Evolutionary conservation across 2,113 vertebrate genomes (phyloP), one percentile per base, ranked within the genome.

Genomic region (Crotalus horridus): DNA sequence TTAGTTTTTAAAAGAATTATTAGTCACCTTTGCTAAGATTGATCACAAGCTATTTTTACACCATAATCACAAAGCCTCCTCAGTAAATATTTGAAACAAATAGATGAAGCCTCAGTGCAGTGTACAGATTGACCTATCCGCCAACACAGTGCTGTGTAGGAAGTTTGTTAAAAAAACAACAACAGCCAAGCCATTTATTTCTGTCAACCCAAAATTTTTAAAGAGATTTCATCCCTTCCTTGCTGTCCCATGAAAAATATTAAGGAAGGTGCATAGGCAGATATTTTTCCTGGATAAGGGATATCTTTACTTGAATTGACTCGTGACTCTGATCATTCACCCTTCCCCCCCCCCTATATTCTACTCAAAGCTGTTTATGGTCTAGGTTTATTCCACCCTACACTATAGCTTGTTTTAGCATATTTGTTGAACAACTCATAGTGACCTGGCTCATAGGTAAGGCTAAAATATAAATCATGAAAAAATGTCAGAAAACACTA

Each of bases 91-190:
- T 94, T 90, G 1, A 86, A 29, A 54, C 6, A 87, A 55, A 85
- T 91, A 55, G 85, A 39, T 48, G 92, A 95, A 91, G 92, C 92
- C 90, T 51, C 21, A 94, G 48, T 90, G 86, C 53, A 61, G 90
- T 58, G 43, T 6, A 20, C 1, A 39, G 93, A 59, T 46, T 95
- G 95, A 51, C 58, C 93, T 13, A 69, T 85, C 33, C 9, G 20
- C 74, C 74, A 81, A 43, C 1, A 0, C 74, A 43, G 9, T 43
- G 33, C 17, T 10, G 20, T 43, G 74, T 43, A 43, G 74, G 33
- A 81, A 43, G 33, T 23, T 7, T 81, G 33, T 21, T 43, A 81
- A 81, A 81, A 69, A 26, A 64, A 69, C 26, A 43, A 21, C 24
- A 13, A 21, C 24, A 13, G 43, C 53, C 21, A 89, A 89, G 43